Conservation (phyloP, 2,113 vertebrate genomes). For the Chaetura pelagica region DNA sequence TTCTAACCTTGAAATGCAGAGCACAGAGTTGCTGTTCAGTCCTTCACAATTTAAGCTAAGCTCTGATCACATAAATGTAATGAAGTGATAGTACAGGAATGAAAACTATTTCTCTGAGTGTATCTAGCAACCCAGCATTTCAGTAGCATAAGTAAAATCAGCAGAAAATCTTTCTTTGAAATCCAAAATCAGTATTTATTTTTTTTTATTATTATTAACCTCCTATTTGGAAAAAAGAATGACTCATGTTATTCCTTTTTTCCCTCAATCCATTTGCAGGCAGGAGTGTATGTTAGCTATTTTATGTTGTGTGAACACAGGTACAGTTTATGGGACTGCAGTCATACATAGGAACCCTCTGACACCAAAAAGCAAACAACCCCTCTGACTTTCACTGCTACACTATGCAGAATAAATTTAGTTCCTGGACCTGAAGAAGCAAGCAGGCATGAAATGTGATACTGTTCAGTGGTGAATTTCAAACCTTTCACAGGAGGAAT, state of each 20-base stretch:
- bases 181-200: not conserved
- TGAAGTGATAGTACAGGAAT: not conserved
- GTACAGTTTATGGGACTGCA: slow-evolving; percentile 16
- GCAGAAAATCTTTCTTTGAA: not conserved
- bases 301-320: slow-evolving; percentile 67
- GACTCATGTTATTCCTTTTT: not conserved
- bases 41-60: not conserved
- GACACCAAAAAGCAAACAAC: slow-evolving; percentile 43
- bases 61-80: not conserved
- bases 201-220: not conserved
- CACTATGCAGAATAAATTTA: slow-evolving; percentile 11
- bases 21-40: not conserved
- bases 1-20: not conserved
- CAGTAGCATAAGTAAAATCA: not conserved
- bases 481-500: slow-evolving; percentile 32
- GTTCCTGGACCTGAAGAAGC: slow-evolving; percentile 39
- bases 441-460: slow-evolving; percentile 35
- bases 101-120: not conserved
- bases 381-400: slow-evolving; percentile 18
- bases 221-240: not conserved
- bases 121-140: not conserved
- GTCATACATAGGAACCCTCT: slow-evolving; percentile 8
- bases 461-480: slow-evolving; percentile 26
- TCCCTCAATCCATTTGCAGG: not conserved
- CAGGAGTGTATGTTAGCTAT: not conserved